These are phyloP conservation scores for Oriolus oriolus DNA, from an alignment of 2,113 vertebrate genomes.

Conservation along the genomic window DNA sequence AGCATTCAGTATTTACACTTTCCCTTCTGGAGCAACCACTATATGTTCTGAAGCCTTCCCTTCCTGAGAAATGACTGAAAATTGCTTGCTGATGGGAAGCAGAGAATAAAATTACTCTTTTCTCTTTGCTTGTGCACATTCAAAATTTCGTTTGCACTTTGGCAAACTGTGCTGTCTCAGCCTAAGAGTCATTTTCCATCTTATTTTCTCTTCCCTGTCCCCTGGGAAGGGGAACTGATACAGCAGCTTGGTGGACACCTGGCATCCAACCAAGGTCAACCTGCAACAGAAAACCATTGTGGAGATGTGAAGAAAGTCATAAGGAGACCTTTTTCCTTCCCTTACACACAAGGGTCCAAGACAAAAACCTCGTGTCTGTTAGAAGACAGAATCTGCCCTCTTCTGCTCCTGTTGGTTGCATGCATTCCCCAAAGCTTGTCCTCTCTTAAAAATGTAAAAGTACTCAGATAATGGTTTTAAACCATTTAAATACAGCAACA, in stretches of 20 bases:
- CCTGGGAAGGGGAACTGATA: not conserved
- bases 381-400: not conserved
- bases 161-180: too few species aligned
- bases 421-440: not conserved
- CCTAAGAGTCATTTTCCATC: not conserved
- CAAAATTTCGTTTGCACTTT: fast-evolving
- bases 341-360: not conserved
- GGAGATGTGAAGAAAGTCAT: not conserved
- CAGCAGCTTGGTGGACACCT: not conserved
- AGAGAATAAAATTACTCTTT: not conserved
- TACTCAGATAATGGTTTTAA: not conserved
- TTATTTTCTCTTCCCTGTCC: not conserved
- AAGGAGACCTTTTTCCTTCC: not conserved
- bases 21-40: not conserved
- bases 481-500: not conserved
- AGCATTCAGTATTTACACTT: not conserved
- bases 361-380: not conserved
- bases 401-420: not conserved
- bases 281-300: not conserved
- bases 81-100: not conserved
- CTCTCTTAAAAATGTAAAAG: not conserved
- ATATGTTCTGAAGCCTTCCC: fast-evolving
- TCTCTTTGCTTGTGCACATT: not conserved
- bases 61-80: not conserved
- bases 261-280: too few species aligned